A percentile compares a stretch with the other conserved stretches of the same genome.
Evolutionary conservation across 2,113 vertebrate genomes (phyloP).

Genomic region (Cololabis saira): DNA sequence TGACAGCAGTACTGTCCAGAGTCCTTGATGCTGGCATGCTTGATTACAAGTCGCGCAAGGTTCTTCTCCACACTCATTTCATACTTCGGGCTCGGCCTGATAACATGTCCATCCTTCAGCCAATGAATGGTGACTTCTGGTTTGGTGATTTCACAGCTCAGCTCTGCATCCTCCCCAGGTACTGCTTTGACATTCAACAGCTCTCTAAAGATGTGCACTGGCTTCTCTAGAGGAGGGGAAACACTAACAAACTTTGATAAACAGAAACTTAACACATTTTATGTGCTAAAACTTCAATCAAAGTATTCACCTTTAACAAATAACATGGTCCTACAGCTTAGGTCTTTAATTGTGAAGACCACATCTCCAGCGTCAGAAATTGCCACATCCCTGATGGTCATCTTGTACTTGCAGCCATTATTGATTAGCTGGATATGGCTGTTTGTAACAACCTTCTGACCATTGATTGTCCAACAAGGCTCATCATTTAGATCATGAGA

Average conservation of each 20-base stretch:
- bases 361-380: constrained; percentile 87
- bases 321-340: constrained; percentile 90
- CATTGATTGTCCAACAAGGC: constrained; percentile 85
- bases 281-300: background rate
- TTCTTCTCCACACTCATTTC: constrained; percentile 82
- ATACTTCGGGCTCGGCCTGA: constrained; percentile 86
- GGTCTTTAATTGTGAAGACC: constrained; percentile 85
- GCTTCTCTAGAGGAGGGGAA: constrained; percentile 83
- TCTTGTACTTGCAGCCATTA: constrained; percentile 82
- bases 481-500: constrained; percentile 86
- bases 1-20: constrained; percentile 91
- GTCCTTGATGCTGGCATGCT: constrained; percentile 81
- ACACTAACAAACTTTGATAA: background rate
- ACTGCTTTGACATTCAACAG: constrained; percentile 81
- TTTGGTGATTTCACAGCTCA: constrained; percentile 91
- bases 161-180: constrained; percentile 85
- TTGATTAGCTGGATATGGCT: constrained; percentile 76
- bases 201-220: constrained; percentile 83
- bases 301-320: constrained; percentile 85
- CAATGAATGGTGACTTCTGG: constrained; percentile 83
- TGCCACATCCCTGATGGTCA: constrained; percentile 78
- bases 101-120: constrained; percentile 88
- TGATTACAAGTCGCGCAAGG: constrained; percentile 82
- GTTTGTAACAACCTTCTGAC: constrained; percentile 77
- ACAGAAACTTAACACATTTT: background rate